Conservation (phyloP, 35 echinoderm and acorn worm genomes). For the Apostichopus parvimensis region DNA sequence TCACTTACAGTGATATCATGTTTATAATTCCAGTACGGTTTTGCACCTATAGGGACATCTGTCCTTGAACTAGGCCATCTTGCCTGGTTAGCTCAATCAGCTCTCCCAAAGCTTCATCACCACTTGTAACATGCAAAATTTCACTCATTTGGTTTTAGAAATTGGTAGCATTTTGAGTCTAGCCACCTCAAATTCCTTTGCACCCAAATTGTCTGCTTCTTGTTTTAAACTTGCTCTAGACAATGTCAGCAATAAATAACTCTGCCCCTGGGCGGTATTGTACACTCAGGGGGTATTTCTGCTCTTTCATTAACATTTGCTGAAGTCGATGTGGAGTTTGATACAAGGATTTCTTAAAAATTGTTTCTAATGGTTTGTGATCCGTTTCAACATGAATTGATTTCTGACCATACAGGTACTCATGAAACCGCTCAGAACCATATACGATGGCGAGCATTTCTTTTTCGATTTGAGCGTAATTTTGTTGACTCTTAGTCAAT, state of each 20-base stretch:
- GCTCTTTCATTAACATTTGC: background rate
- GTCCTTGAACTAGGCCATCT: too few species aligned
- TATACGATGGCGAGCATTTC: constrained; percentile 5
- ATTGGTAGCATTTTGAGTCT: background rate
- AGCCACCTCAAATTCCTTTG: background rate
- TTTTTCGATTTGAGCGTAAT: too few species aligned
- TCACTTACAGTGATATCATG: constrained; percentile 4
- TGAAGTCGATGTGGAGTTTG: background rate
- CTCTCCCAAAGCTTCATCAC: background rate
- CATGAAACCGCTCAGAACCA: constrained; percentile 32
- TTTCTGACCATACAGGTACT: background rate
- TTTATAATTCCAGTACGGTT: background rate
- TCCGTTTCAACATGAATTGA: constrained; percentile 22
- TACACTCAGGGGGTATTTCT: background rate
- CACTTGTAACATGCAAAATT: background rate
- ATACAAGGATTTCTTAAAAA: constrained; percentile 28
- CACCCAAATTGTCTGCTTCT: background rate
- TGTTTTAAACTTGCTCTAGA: background rate
- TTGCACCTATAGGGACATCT: background rate
- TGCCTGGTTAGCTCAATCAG: background rate
- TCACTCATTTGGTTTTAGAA: background rate
- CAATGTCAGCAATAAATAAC: background rate
- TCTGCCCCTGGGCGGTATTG: background rate
- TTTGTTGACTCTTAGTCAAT: constrained; percentile 12
- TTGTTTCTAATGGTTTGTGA: background rate